Conservation (phyloP, 2,888 invertebrate genomes). For the Serripes groenlandicus region DNA sequence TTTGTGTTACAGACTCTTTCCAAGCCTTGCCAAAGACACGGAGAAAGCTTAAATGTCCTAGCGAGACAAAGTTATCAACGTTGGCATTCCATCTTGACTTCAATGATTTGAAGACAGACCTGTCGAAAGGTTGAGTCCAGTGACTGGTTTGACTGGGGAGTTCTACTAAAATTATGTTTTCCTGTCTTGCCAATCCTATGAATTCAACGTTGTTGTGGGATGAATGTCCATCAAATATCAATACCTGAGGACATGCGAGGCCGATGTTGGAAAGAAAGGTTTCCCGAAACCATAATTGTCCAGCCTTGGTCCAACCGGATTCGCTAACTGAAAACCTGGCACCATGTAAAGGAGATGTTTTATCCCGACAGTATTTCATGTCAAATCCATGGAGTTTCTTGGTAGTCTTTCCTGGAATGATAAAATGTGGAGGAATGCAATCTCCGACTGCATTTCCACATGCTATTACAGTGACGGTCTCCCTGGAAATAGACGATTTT, state of each 20-base stretch:
- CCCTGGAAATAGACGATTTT: neutral
- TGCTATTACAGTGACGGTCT: conserved; percentile 37
- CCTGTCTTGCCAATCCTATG: neutral
- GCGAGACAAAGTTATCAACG: conserved; percentile 35
- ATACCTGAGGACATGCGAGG: conserved; percentile 28
- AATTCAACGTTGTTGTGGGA: conserved; percentile 42
- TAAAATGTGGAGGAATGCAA: conserved; percentile 29
- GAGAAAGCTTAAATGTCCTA: conserved; percentile 36
- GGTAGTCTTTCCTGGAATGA: conserved; percentile 32
- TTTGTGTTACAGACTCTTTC: conserved; percentile 27
- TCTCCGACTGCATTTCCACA: conserved; percentile 30
- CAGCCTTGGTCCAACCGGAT: conserved; percentile 34
- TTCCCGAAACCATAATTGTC: conserved; percentile 25
- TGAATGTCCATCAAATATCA: conserved; percentile 46
- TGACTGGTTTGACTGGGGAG: conserved; percentile 52
- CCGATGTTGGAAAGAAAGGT: conserved; percentile 42
- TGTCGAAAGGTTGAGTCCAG: conserved; percentile 58
- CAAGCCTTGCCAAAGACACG: conserved; percentile 41
- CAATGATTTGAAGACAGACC: conserved; percentile 58
- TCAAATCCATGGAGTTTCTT: conserved; percentile 24
- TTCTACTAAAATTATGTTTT: conserved; percentile 31
- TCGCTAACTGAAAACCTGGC: conserved; percentile 20
- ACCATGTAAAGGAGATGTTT: neutral
- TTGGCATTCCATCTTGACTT: conserved; percentile 41
- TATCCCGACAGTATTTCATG: neutral